Percentiles rank a stretch among this genome's conserved stretches.
These are phyloP conservation scores for Drosophila anomalipes DNA, from an alignment of 2,888 invertebrate genomes.

Conservation along the genomic window DNA sequence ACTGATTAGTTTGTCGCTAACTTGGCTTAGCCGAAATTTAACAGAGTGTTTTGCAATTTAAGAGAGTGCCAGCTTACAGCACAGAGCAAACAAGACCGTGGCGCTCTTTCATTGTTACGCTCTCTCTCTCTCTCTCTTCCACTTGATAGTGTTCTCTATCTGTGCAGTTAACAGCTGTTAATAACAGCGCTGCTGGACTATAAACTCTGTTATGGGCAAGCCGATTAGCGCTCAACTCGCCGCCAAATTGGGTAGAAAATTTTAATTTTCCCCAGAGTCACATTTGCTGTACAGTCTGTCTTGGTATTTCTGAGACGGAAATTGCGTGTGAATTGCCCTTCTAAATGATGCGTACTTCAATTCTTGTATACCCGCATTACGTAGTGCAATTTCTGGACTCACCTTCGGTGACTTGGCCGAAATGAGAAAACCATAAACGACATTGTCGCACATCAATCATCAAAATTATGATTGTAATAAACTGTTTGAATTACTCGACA, in stretches of 20 bases:
- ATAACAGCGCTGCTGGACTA: conserved; percentile 16
- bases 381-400: conserved; percentile 14
- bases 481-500: conserved; percentile 27
- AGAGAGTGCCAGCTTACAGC: conserved; percentile 22
- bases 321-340: conserved; percentile 48
- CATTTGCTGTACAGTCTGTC: conserved; percentile 49
- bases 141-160: background rate
- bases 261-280: conserved; percentile 71
- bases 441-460: conserved; percentile 67
- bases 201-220: background rate
- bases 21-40: conserved; percentile 5
- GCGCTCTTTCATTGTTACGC: conserved; percentile 12
- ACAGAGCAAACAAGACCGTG: background rate
- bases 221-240: conserved; percentile 17
- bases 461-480: conserved; percentile 33
- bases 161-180: conserved; percentile 30
- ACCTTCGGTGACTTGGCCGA: conserved; percentile 18
- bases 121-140: conserved; percentile 7
- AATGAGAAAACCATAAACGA: conserved; percentile 18
- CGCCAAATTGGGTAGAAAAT: conserved; percentile 72
- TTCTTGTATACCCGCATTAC: background rate
- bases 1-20: conserved; percentile 8
- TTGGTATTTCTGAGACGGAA: conserved; percentile 19
- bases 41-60: conserved; percentile 7
- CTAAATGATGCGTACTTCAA: conserved; percentile 10